Evolutionary conservation across 2,888 invertebrate species (phyloP), one percentile per base, ranked within the genome.

Genomic region (Agriopis aurantiaria): DNA sequence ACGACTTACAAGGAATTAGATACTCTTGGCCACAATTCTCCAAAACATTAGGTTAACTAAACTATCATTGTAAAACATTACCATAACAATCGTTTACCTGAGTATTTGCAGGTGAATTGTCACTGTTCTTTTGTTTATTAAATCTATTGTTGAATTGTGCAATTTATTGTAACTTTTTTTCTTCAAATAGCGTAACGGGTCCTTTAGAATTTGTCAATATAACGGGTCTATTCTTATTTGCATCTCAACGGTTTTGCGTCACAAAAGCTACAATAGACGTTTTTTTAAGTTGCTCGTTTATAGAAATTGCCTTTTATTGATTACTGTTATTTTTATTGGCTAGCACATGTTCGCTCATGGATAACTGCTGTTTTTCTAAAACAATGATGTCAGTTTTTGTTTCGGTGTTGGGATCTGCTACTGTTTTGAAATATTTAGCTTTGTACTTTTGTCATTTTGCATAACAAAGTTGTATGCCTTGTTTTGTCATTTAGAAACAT

Each of bases 11-110:
- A 33, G 85, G 75, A 82, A 84, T 85, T 83, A 80, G 81, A 78
- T 81, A 80, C 83, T 86, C 86, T 86, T 88, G 89, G 88, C 94
- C 94, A 89, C 94, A 93, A 88, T 90, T 84, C 86, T 84, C 88
- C 86, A 90, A 92, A 93, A 94, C 88, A 91, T 89, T 88, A 87
- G 84, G 82, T 80, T 79, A 81, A 78, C 81, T 66, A 73, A 63
- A 68, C 85, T 83, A 85, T 86, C 86, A 89, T 91, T 92, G 90
- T 93, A 83, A 85, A 78, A 76, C 77, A 92, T 92, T 92, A 91
- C 84, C 92, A 92, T 93, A 88, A 92, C 91, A 93, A 93, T 93
- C 88, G 86, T 82, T 89, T 93, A 93, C 92, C 93, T 93, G 92
- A 85, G 81, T 65, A 69, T 82, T 83, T 78, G 84, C 92, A 93